Evolutionary conservation across 2,113 vertebrate genomes (phyloP).

Genomic region (Rhinoderma darwinii): DNA sequence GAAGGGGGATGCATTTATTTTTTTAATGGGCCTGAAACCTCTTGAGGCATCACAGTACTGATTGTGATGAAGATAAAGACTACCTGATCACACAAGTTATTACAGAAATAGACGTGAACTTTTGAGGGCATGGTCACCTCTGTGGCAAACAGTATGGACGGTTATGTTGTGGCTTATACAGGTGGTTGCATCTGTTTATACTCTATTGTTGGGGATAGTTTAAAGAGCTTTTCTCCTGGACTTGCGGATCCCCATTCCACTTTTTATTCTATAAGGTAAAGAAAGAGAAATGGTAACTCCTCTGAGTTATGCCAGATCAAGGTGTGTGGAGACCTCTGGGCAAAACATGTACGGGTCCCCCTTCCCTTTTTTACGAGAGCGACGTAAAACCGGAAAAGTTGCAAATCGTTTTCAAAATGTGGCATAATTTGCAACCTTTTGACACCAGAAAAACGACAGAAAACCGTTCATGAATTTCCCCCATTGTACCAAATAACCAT

Average conservation of each 20-base stretch:
- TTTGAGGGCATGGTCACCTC: not conserved
- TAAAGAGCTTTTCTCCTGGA: not conserved
- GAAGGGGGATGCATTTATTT: not conserved
- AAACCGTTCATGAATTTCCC: too few relatives aligned
- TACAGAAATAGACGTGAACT: not conserved
- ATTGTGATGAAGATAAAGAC: too few relatives aligned
- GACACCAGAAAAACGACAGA: too few relatives aligned
- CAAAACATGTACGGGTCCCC: not conserved
- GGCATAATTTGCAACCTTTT: too few relatives aligned
- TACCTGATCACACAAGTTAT: too few relatives aligned
- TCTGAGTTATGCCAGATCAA: not conserved
- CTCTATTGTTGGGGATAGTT: not conserved
- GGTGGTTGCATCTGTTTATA: not conserved
- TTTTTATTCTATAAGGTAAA: not conserved
- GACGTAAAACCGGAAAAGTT: too few relatives aligned
- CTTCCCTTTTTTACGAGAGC: not conserved
- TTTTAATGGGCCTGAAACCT: not conserved
- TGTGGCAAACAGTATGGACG: not conserved
- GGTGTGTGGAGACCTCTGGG: not conserved
- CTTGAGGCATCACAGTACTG: not conserved
- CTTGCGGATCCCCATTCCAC: not conserved
- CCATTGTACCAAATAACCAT: not conserved
- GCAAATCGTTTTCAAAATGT: too few relatives aligned
- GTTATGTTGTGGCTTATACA: not conserved
- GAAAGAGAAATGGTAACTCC: not conserved